phyloP scores from a whole-genome alignment of 2,113 vertebrate species.

The Physeter macrocephalus region DNA sequence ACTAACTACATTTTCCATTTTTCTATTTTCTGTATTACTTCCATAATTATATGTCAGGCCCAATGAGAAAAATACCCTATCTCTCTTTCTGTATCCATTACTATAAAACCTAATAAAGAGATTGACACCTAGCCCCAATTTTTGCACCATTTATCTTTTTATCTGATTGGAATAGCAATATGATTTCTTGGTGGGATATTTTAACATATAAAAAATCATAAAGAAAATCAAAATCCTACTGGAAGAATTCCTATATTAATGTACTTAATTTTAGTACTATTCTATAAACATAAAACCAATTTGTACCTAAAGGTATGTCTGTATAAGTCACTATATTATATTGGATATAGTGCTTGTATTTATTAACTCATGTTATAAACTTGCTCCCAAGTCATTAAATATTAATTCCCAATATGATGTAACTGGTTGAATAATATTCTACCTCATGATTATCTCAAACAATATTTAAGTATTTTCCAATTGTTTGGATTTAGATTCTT shows the following conservation, averaged over 20 bases:
- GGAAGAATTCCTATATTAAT: not conserved
- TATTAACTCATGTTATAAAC: not conserved
- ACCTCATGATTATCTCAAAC: not conserved
- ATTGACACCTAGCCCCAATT: not conserved
- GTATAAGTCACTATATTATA: not conserved
- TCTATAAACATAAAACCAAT: not conserved
- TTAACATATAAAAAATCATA: not conserved
- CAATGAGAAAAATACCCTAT: constrained; percentile 1
- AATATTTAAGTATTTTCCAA: not conserved
- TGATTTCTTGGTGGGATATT: not conserved
- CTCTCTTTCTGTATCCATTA: not conserved
- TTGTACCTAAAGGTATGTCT: not conserved
- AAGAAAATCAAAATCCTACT: not conserved
- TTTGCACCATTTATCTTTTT: not conserved
- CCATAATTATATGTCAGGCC: not conserved
- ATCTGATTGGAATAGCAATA: not conserved
- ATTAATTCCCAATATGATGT: not conserved
- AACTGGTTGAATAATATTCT: not conserved
- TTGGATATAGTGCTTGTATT: not conserved
- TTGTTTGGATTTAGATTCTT: not conserved
- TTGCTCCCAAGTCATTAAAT: not conserved
- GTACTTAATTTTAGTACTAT: not conserved
- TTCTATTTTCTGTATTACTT: not conserved
- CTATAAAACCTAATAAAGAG: not conserved
- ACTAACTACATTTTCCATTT: constrained; percentile 23